Conservation (phyloP, 1,140 invertebrate species). For the Cephus cinctus region DNA sequence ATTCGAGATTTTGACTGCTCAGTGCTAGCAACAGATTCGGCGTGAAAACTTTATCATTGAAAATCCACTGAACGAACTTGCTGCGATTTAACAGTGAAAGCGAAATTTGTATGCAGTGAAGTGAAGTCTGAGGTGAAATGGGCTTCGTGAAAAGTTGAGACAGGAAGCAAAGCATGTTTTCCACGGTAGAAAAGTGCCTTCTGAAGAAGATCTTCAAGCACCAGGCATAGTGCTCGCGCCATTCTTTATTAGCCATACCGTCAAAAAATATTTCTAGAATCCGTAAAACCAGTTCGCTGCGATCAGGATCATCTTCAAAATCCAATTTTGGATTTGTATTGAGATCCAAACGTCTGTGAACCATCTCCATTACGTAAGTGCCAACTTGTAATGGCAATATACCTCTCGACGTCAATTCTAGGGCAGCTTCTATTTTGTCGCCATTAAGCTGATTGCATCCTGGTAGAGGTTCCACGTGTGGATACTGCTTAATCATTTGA, state of each 20-base stretch:
- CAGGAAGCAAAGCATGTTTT: constrained; percentile 39
- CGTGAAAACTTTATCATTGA: constrained; percentile 40
- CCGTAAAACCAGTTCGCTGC: constrained; percentile 39
- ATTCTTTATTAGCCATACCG: constrained; percentile 29
- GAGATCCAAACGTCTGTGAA: constrained; percentile 44
- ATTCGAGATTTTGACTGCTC: constrained; percentile 28
- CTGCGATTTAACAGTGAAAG: constrained; percentile 28
- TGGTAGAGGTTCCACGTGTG: constrained; percentile 25
- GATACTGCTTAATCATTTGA: constrained; percentile 37
- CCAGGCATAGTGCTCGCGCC: constrained; percentile 40
- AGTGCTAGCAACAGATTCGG: constrained; percentile 45
- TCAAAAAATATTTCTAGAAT: constrained; percentile 46
- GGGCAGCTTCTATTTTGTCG: constrained; percentile 36
- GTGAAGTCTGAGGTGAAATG: constrained; percentile 36
- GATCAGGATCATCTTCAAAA: constrained; percentile 37
- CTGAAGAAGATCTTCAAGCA: constrained; percentile 50
- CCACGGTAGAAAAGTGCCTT: constrained; percentile 36
- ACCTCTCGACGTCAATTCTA: constrained; percentile 34
- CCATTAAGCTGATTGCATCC: constrained; percentile 42
- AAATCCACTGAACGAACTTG: constrained; percentile 26
- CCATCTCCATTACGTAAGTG: constrained; percentile 50
- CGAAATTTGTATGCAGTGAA: constrained; percentile 39
- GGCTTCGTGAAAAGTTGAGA: constrained; percentile 45
- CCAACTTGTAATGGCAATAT: constrained; percentile 44
- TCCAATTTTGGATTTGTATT: constrained; percentile 35